Evolutionary conservation across 2,113 vertebrate species (phyloP).

Genomic region (Alaudala cheleensis): DNA sequence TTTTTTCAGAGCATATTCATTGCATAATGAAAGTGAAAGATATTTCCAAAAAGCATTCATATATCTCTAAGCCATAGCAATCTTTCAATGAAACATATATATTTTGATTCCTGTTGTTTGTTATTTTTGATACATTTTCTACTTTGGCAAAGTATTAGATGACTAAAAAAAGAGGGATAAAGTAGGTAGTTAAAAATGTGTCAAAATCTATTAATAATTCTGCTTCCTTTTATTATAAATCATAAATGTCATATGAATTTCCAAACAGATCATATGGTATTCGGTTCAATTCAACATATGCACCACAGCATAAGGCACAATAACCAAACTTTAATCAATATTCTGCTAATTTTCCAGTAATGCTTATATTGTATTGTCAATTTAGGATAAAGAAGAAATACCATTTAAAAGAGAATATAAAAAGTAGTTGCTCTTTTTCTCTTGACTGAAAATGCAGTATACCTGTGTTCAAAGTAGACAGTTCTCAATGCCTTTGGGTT

Average conservation of each 20-base stretch:
- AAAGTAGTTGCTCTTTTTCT: neutral
- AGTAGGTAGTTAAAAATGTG: neutral
- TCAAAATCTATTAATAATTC: neutral
- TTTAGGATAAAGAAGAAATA: neutral
- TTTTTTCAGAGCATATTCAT: neutral
- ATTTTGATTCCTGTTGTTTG: neutral
- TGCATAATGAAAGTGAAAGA: neutral
- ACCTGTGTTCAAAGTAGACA: neutral
- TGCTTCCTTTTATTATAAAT: neutral
- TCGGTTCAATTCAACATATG: neutral
- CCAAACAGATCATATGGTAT: neutral
- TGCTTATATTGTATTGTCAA: neutral
- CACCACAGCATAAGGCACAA: neutral
- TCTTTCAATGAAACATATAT: neutral
- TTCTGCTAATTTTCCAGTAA: neutral
- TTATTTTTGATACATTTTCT: neutral
- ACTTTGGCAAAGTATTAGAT: neutral
- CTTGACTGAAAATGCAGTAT: neutral
- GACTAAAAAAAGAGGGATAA: neutral
- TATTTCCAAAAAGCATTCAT: neutral
- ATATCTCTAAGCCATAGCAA: neutral
- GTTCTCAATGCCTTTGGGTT: neutral
- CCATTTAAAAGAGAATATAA: neutral
- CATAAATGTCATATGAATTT: neutral
- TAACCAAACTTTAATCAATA: neutral